Evolutionary conservation across 2,797 vertebrate species (phyloP), one percentile per base, ranked within the genome.

Genomic region (Sebastes trivittatus): DNA sequence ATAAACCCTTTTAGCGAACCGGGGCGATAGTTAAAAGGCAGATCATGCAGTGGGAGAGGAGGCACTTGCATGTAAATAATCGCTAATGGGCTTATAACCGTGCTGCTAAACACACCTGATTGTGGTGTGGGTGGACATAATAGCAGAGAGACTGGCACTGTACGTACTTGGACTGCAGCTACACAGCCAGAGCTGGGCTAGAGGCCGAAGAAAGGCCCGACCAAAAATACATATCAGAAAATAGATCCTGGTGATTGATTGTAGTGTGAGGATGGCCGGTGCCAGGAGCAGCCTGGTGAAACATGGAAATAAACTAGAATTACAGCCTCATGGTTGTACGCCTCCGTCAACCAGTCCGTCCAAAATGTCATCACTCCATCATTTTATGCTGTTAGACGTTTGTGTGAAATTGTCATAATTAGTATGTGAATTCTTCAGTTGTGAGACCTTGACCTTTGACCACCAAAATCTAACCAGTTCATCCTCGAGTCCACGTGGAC

Each of bases 81-180:
- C 1, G 2, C 69, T 71, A 88, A 87, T 78, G 71, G 77, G 61
- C 38, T 78, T 69, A 64, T 78, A 74, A 77, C 67, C 38, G 73
- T 18, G 62, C 38, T 9, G 59, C 61, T 68, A 63, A 70, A 82
- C 58, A 60, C 32, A 68, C 49, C 74, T 83, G 74, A 82, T 49
- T 63, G 67, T 32, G 18, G 71, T 38, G 87, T 75, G 69, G 78
- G 63, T 74, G 72, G 75, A 68, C 18, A 22, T 52, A 66, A 54
- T 34, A 58, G 66, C 20, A 3, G 6, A 3, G 6, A 42, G 36
- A 42, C 75, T 64, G 74, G 61, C 69, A 52, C 65, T n/a, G 54
- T 6, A 22, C 1, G 2, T 29, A 59, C 56, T 60, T 22, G 52
- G 70, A 75, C 0, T 52, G 38, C 78, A 11, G 38, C 52, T 11